These are phyloP conservation scores for Acromyrmex heyeri DNA, from an alignment of 1,140 invertebrate genomes.

Conservation along the genomic window DNA sequence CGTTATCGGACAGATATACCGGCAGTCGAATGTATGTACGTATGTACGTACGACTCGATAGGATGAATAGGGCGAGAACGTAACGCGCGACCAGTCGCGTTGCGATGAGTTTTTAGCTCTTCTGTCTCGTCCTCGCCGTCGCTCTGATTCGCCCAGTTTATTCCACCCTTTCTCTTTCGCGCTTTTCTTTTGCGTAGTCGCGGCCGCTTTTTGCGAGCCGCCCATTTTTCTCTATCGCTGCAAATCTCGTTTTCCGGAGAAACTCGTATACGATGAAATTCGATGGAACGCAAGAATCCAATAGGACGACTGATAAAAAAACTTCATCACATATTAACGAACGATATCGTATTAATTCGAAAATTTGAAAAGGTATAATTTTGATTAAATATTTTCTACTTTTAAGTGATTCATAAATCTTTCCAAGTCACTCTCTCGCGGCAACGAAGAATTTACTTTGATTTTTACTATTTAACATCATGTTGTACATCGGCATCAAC, in stretches of 20 bases:
- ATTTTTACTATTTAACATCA: no score
- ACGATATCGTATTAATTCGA: conserved; percentile 32
- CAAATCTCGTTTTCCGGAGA: conserved; percentile 76
- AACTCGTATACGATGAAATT: conserved; percentile 59
- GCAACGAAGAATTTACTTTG: no score
- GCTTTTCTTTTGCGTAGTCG: conserved; percentile 63
- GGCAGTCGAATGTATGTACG: conserved; percentile 49
- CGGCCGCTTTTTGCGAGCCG: conserved; percentile 58
- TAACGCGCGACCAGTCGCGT: conserved; percentile 57
- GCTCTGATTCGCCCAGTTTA: conserved; percentile 57
- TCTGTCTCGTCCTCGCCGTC: neutral
- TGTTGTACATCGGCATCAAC: no score
- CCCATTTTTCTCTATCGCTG: conserved; percentile 57
- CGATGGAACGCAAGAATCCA: conserved; percentile 3
- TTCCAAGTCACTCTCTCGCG: no score
- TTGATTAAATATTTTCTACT: neutral
- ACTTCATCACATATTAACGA: conserved; percentile 30
- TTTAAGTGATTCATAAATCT: neutral
- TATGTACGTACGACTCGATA: conserved; percentile 57
- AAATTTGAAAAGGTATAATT: conserved; percentile 21
- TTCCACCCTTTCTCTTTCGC: conserved; percentile 44
- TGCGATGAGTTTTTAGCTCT: conserved; percentile 64
- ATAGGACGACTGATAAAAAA: conserved; percentile 8
- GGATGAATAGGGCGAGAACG: conserved; percentile 50
- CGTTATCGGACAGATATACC: conserved; percentile 73